phyloP scores from a whole-genome alignment of 2,888 invertebrate genomes.

The Chorisops tibialis region DNA sequence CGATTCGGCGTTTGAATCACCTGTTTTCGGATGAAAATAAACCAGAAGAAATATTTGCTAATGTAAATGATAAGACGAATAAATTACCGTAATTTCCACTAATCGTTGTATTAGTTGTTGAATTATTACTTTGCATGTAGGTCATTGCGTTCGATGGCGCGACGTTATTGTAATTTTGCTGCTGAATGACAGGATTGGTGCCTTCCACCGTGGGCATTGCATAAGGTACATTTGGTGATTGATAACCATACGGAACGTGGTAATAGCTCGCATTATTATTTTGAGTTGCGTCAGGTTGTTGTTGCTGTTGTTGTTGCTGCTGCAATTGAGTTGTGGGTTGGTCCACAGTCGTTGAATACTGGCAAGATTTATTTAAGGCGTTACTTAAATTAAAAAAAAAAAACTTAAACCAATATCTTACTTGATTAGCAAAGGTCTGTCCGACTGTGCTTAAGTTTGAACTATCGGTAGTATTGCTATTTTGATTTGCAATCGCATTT shows the following conservation, averaged over 20 bases:
- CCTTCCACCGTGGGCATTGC: background rate
- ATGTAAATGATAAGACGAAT: background rate
- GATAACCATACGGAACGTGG: conserved; percentile 47
- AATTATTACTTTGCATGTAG: conserved; percentile 47
- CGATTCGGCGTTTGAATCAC: too few relatives aligned
- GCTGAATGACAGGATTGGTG: background rate
- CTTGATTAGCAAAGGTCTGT: conserved; percentile 25
- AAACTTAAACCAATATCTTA: too few relatives aligned
- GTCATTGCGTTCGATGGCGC: conserved; percentile 35
- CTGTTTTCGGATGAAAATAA: background rate
- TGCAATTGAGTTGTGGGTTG: background rate
- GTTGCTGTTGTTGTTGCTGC: background rate
- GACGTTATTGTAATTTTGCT: conserved; percentile 5
- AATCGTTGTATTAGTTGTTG: conserved; percentile 42
- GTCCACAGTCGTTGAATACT: background rate
- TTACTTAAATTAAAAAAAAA: too few relatives aligned
- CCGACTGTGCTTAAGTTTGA: conserved; percentile 19
- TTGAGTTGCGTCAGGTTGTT: background rate
- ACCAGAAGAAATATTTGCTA: background rate
- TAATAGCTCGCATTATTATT: conserved; percentile 40
- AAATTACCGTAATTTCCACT: conserved; percentile 37
- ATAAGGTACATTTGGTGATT: conserved; percentile 33
- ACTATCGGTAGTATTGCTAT: conserved; percentile 29
- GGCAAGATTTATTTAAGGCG: too few relatives aligned
- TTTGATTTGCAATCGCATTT: conserved; percentile 36